A percentile compares a stretch with the other conserved stretches of the same genome.
Evolutionary conservation across 1,140 invertebrate species (phyloP).

Genomic region (Monochamus saltuarius): DNA sequence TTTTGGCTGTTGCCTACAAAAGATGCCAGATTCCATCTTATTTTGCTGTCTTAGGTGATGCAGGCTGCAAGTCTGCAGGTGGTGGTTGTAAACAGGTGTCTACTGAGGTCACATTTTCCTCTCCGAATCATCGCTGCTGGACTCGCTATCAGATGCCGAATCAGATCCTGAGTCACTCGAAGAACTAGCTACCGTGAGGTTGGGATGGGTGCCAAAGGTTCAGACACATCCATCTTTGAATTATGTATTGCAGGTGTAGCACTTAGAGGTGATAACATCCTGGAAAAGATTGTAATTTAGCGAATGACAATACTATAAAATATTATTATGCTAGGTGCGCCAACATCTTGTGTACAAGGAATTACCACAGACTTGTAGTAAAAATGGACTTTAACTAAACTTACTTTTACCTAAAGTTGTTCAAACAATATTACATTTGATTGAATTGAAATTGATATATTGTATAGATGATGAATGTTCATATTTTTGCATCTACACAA

Average conservation of each 20-base stretch:
- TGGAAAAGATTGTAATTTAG: conserved; percentile 15
- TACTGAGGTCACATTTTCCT: conserved; percentile 46
- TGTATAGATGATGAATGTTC: too few relatives aligned
- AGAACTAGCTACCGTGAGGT: conserved; percentile 43
- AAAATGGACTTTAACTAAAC: too few relatives aligned
- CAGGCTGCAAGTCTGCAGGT: conserved; percentile 43
- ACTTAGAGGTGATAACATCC: conserved; percentile 48
- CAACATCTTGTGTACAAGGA: too few relatives aligned
- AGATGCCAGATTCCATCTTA: conserved; percentile 57
- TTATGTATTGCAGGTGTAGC: conserved; percentile 31
- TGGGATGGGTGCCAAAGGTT: conserved; percentile 45
- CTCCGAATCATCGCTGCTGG: conserved; percentile 57
- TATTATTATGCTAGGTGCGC: background rate
- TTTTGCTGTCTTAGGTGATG: conserved; percentile 46
- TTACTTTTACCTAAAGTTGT: too few relatives aligned
- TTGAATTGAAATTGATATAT: too few relatives aligned
- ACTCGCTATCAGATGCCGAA: conserved; percentile 54
- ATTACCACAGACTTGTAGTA: too few relatives aligned
- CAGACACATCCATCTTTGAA: conserved; percentile 31
- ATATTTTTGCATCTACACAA: too few relatives aligned
- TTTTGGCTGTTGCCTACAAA: conserved; percentile 48
- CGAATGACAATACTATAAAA: background rate
- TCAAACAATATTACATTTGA: too few relatives aligned
- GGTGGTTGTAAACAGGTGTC: conserved; percentile 42
- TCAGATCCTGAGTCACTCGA: conserved; percentile 58